Evolutionary conservation across 1,140 invertebrate species (phyloP).

Genomic region (Trichoplusia ni): DNA sequence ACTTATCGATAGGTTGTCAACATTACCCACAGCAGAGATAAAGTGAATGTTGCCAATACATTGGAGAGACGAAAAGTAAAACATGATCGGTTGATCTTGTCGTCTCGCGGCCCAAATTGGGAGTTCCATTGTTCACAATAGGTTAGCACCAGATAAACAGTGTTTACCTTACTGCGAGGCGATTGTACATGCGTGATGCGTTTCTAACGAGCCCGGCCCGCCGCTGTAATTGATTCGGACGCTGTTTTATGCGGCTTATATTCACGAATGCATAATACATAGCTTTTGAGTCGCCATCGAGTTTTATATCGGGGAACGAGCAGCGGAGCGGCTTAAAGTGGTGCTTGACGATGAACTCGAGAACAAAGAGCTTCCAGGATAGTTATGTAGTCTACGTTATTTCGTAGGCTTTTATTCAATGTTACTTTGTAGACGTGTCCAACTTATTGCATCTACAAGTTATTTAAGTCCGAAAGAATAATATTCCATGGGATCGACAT

Average conservation of each 20-base stretch:
- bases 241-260: slow-evolving; percentile 75
- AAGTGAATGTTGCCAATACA: slow-evolving; percentile 15
- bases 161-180: slow-evolving; percentile 64
- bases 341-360: slow-evolving; percentile 15
- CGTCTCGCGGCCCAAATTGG: slow-evolving; percentile 66
- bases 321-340: slow-evolving; percentile 17
- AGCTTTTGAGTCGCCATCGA: slow-evolving; percentile 40
- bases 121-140: slow-evolving; percentile 68
- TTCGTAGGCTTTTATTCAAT: slow-evolving; percentile 7
- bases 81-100: slow-evolving; percentile 32
- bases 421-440: not conserved
- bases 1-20: slow-evolving; percentile 24
- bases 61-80: slow-evolving; percentile 29
- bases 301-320: slow-evolving; percentile 39
- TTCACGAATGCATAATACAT: slow-evolving; percentile 80
- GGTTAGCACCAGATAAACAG: slow-evolving; percentile 72
- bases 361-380: slow-evolving; percentile 41
- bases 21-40: slow-evolving; percentile 13
- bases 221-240: slow-evolving; percentile 75
- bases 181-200: slow-evolving; percentile 79
- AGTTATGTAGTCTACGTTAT: slow-evolving; percentile 6
- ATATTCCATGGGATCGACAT: too few species aligned
- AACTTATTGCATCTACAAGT: too few species aligned
- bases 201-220: slow-evolving; percentile 73
- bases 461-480: too few species aligned